Evolutionary conservation across 1,140 invertebrate genomes (phyloP).

Genomic region (Saxidomus purpurata): DNA sequence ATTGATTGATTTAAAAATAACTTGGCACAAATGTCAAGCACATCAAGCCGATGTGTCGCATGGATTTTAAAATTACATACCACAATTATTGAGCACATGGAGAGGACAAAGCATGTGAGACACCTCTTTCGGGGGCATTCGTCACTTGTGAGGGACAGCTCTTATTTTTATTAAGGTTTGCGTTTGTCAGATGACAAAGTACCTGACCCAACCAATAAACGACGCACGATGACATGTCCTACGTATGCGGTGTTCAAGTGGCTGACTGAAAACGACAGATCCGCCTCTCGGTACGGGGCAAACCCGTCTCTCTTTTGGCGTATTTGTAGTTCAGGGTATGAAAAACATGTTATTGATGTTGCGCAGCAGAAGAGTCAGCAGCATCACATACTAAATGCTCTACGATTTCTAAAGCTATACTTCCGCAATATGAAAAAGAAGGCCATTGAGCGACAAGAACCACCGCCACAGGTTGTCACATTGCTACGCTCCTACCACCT

Average conservation of each 20-base stretch:
- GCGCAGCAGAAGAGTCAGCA: conserved; percentile 11
- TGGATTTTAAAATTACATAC: too few relatives aligned
- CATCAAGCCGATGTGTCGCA: too few relatives aligned
- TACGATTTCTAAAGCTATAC: conserved; percentile 54
- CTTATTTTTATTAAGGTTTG: background rate
- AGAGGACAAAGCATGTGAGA: too few relatives aligned
- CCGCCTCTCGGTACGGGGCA: background rate
- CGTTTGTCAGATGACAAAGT: background rate
- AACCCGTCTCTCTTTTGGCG: background rate
- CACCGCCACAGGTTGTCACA: conserved; percentile 40
- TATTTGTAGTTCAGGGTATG: conserved; percentile 45
- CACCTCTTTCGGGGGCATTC: too few relatives aligned
- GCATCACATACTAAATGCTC: conserved; percentile 38
- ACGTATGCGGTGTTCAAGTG: conserved; percentile 35
- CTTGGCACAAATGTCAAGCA: too few relatives aligned
- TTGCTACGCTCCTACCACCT: conserved; percentile 40
- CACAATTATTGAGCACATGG: too few relatives aligned
- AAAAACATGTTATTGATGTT: conserved; percentile 57
- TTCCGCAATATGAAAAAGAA: background rate
- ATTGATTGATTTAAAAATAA: too few relatives aligned
- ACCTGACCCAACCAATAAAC: conserved; percentile 10
- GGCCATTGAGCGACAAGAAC: background rate
- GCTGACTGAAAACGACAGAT: background rate
- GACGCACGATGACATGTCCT: background rate
- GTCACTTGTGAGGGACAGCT: too few relatives aligned